These are phyloP conservation scores for Orestias chungarensis DNA, from an alignment of 2,797 vertebrate genomes.

Conservation along the genomic window DNA sequence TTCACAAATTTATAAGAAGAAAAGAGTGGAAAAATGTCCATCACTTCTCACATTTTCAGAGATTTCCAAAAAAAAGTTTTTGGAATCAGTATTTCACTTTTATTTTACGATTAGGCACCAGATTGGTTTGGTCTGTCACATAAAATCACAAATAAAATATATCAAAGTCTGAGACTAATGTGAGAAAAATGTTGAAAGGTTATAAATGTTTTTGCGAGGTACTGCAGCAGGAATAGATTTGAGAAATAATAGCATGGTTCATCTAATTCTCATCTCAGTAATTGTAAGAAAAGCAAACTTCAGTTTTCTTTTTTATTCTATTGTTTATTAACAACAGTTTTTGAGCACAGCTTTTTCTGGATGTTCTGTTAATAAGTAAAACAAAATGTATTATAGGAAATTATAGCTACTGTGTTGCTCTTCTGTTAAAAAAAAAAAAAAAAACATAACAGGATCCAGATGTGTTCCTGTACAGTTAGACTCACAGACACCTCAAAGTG, in stretches of 20 bases:
- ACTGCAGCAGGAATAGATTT: not conserved
- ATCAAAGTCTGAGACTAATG: not conserved
- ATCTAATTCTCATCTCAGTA: not conserved
- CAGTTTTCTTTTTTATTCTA: constrained; percentile 23
- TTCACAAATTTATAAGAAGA: no score
- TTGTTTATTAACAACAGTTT: constrained; percentile 29
- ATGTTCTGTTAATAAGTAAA: constrained; percentile 42
- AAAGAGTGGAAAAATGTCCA: not conserved
- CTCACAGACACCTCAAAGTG: constrained; percentile 36
- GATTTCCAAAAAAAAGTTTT: not conserved
- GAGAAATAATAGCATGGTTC: not conserved
- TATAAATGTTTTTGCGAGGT: not conserved
- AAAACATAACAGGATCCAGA: constrained; percentile 68
- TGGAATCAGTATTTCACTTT: not conserved
- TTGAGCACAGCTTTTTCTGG: constrained; percentile 23
- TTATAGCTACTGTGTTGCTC: constrained; percentile 56
- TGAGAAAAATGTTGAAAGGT: not conserved
- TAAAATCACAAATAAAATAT: not conserved
- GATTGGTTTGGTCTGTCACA: not conserved
- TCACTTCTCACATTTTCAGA: not conserved
- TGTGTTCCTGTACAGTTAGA: constrained; percentile 35
- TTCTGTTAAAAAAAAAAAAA: no score
- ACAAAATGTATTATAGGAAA: constrained; percentile 50
- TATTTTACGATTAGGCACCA: not conserved
- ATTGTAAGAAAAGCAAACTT: constrained; percentile 7